Conservation (phyloP, 2,797 vertebrate genomes). For the Rhabdophis nuchalis region DNA sequence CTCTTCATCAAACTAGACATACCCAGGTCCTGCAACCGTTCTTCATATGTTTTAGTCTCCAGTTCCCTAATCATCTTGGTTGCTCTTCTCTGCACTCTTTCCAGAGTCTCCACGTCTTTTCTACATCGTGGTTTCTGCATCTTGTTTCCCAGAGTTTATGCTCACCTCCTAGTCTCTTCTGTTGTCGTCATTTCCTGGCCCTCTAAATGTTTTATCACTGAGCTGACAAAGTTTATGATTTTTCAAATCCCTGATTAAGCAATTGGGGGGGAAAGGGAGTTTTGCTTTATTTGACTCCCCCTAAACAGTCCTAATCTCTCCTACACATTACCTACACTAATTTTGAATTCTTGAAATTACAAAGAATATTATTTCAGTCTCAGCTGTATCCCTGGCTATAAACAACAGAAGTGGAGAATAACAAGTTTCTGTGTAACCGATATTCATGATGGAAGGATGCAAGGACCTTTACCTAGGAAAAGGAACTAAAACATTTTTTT, state of each 20-base stretch:
- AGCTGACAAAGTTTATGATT: neutral
- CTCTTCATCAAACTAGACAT: no score
- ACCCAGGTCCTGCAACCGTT: no score
- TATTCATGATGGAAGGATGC: neutral
- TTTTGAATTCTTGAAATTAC: neutral
- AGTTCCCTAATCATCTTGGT: no score
- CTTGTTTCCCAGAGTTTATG: neutral
- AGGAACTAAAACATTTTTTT: neutral
- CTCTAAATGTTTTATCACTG: neutral
- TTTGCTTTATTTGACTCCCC: neutral
- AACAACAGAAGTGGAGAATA: neutral
- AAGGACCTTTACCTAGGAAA: neutral
- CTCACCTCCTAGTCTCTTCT: neutral
- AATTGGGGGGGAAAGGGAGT: neutral
- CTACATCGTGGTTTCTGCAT: no score
- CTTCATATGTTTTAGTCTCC: no score
- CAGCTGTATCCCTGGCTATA: neutral
- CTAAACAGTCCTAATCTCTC: neutral
- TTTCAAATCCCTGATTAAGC: neutral
- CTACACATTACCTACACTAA: neutral
- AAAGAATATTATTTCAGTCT: neutral
- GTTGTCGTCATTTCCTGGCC: neutral
- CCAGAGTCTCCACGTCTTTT: no score
- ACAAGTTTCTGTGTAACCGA: neutral
- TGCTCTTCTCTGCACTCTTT: no score